Base-by-base conservation (phyloP, 2,888 invertebrate species). In the Cecidostiba fungosa region DNA sequence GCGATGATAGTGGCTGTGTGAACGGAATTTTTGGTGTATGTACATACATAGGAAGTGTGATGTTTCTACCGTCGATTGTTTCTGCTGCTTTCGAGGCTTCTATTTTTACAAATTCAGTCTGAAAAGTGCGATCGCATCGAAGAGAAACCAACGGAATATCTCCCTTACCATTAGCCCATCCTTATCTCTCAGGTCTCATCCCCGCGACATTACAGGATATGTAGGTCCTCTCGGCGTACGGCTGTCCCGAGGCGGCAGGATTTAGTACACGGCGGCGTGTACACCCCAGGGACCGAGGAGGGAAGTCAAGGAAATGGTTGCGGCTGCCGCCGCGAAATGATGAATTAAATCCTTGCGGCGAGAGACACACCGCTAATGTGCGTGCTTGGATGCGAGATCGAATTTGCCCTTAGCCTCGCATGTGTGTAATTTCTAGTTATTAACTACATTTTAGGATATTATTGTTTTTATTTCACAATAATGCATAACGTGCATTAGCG, bases 261-360 rank as follows among this genome's bases (percentile, higher is more conserved):
- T 59, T 59, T 59, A 59, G 54, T 59, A 59, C 8, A 59, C 54
- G 16, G 19, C 54, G 23, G 54, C 23, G n/a, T 59, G 23, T 59
- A 19, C 23, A 59, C 16, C 19, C 43, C n/a, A 26, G 19, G 26
- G n/a, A 59, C 1, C 47, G 19, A 39, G 12, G 29, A n/a, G 77
- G 77, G 54, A 66, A 83, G 82, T 82, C 82, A 82, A 77, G 82
- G 70, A 82, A 82, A 70, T 82, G 83, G 62, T 43, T 32, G 39
- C 16, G 72, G 23, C 76, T 10, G n/a, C 23, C 54, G n/a, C 54
- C 19, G 54, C 54, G 36, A 66, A 74, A 84, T 84, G 78, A 84
- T 78, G 72, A 84, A 84, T 84, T 84, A 73, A 84, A 84, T 85
- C 76, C 85, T 76, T 39, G 54, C 50, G 54, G 54, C 54, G 23